phyloP scores from a whole-genome alignment of 2,888 invertebrate genomes.

The Geophilus truncorum region DNA sequence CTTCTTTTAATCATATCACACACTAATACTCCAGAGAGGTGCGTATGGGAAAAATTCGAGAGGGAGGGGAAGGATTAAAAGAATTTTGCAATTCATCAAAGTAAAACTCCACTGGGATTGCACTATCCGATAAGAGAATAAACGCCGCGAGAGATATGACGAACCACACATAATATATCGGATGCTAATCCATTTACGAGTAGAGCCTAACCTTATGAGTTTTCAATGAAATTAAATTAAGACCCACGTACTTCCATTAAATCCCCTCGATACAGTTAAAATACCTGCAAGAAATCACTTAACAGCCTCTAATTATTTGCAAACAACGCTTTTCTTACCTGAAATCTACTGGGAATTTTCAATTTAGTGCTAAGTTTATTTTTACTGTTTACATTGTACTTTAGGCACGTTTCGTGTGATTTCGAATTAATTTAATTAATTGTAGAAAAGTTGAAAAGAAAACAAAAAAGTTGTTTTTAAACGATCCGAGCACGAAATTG shows the following conservation, averaged over 20 bases:
- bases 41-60: neutral
- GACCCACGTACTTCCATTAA: neutral
- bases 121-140: neutral
- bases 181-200: neutral
- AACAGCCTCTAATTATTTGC: neutral
- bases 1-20: constrained; percentile 25
- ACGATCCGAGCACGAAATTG: too few species aligned
- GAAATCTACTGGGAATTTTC: neutral
- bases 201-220: neutral
- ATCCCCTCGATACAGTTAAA: neutral
- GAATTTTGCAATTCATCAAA: constrained; percentile 27
- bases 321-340: neutral
- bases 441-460: neutral
- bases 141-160: neutral
- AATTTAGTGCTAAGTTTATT: neutral
- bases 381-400: neutral
- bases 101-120: neutral
- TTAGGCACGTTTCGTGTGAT: neutral
- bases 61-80: constrained; percentile 25
- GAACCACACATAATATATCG: neutral
- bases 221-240: neutral
- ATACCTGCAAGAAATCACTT: neutral
- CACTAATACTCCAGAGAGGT: constrained; percentile 13
- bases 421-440: neutral
- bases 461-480: neutral